Percentiles rank a stretch among this genome's conserved stretches.
These are phyloP conservation scores for Geopemphigus sp. DNA, from an alignment of 1,140 invertebrate genomes.

Conservation along the genomic window DNA sequence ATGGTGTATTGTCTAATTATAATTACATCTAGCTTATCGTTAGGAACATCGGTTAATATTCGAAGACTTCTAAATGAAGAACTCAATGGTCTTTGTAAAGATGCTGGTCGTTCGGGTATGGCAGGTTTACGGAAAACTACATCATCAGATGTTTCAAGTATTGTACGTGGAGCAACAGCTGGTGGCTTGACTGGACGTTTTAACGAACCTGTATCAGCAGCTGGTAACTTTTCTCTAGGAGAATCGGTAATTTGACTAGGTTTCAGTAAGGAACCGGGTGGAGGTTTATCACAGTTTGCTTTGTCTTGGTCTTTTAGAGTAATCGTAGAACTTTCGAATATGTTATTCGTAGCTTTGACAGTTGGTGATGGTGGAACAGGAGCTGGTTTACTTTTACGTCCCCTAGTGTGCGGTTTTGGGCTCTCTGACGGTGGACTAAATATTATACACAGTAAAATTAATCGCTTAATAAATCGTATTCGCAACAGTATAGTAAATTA, in stretches of 20 bases:
- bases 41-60: conserved; percentile 24
- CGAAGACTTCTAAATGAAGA: conserved; percentile 53
- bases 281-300: conserved; percentile 41
- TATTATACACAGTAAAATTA: conserved; percentile 45
- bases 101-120: conserved; percentile 70
- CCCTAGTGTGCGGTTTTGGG: conserved; percentile 67
- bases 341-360: conserved; percentile 23
- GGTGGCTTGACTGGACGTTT: conserved; percentile 51
- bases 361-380: conserved; percentile 62
- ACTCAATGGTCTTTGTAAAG: conserved; percentile 60
- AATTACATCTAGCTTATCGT: conserved; percentile 40
- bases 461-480: neutral
- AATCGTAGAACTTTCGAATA: conserved; percentile 11
- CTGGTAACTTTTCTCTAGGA: conserved; percentile 30
- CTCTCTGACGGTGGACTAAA: conserved; percentile 67
- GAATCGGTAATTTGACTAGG: conserved; percentile 28
- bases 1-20: neutral
- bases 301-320: conserved; percentile 19
- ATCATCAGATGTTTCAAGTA: conserved; percentile 50
- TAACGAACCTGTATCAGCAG: conserved; percentile 15
- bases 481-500: neutral
- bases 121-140: conserved; percentile 61
- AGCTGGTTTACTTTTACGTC: conserved; percentile 69
- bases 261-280: conserved; percentile 15
- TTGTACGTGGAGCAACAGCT: conserved; percentile 52